Evolutionary conservation across 2,888 invertebrate genomes (phyloP).

Genomic region (Eudemis profundana): DNA sequence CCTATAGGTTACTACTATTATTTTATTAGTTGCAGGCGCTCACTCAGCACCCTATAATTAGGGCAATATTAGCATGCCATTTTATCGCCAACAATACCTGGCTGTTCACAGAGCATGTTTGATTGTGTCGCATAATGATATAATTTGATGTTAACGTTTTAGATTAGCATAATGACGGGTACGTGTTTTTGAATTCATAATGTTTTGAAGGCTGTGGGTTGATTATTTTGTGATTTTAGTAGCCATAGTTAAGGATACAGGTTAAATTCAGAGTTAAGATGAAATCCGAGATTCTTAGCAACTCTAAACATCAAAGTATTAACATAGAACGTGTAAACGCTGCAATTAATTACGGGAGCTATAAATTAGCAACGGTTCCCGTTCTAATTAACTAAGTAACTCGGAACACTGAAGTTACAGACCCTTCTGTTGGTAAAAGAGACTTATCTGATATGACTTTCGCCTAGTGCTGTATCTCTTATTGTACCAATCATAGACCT

Average conservation of each 20-base stretch:
- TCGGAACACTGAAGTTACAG: neutral
- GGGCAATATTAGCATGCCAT: conserved; percentile 4
- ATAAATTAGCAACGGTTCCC: conserved; percentile 22
- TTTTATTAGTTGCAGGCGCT: neutral
- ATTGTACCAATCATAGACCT: neutral
- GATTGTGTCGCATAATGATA: conserved; percentile 9
- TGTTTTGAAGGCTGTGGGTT: neutral
- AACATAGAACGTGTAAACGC: conserved; percentile 20
- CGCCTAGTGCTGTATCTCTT: neutral
- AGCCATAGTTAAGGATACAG: too few relatives aligned
- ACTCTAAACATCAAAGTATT: neutral
- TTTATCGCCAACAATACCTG: conserved; percentile 19
- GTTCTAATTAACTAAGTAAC: conserved; percentile 27
- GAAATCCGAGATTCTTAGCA: neutral
- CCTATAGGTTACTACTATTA: too few relatives aligned
- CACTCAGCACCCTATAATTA: conserved; percentile 23
- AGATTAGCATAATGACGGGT: conserved; percentile 31
- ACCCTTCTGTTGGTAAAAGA: neutral
- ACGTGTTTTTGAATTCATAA: conserved; percentile 6
- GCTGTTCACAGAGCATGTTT: conserved; percentile 4
- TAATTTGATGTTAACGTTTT: conserved; percentile 12
- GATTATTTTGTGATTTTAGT: too few relatives aligned
- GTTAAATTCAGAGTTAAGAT: too few relatives aligned
- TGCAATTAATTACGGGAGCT: conserved; percentile 19
- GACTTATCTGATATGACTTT: neutral